Conservation (phyloP, 2,113 vertebrate genomes). For the Narcine bancroftii region DNA sequence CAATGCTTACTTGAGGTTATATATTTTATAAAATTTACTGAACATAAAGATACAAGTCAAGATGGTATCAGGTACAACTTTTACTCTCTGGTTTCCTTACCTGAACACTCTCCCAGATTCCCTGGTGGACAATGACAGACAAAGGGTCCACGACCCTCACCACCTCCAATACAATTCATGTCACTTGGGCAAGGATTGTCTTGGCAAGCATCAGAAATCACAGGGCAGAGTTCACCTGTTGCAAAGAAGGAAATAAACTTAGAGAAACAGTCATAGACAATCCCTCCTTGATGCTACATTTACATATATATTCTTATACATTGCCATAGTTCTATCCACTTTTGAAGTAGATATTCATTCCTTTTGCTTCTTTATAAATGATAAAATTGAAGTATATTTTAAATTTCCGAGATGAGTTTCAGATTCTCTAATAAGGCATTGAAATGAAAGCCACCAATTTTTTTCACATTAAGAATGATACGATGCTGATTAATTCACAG, state of each 20-base stretch:
- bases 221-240: conserved; percentile 77
- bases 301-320: not conserved
- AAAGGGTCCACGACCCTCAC: conserved; percentile 69
- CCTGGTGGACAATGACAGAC: conserved; percentile 90
- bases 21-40: not conserved
- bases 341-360: not conserved
- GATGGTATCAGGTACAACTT: not conserved
- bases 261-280: not conserved
- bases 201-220: conserved; percentile 70
- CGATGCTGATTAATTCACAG: not conserved
- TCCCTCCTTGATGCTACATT: not conserved
- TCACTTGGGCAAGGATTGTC: conserved; percentile 83
- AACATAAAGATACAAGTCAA: not conserved
- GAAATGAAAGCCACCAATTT: not conserved
- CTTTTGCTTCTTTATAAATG: not conserved
- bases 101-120: conserved; percentile 91
- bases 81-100: conserved; percentile 49
- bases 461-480: not conserved
- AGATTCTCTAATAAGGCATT: not conserved
- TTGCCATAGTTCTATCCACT: not conserved
- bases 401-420: not conserved
- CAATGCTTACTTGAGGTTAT: not conserved
- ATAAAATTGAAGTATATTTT: not conserved
- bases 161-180: conserved; percentile 86
- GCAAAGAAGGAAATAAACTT: conserved; percentile 30